phyloP scores from a whole-genome alignment of 2,113 vertebrate genomes.

The Bostrychus sinensis region DNA sequence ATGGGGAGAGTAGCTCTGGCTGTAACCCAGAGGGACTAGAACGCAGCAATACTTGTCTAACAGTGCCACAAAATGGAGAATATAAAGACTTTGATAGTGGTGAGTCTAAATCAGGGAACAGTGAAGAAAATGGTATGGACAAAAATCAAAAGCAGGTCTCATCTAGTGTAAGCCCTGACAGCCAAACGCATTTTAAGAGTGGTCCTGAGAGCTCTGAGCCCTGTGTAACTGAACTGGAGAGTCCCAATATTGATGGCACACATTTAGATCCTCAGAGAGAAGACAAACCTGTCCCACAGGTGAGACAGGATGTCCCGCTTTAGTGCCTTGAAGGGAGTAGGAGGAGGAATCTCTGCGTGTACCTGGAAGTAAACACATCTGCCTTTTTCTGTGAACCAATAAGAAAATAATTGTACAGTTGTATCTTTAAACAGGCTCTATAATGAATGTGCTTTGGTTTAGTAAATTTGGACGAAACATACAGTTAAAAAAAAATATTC shows the following conservation, averaged over 20 bases:
- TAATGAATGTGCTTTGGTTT: constrained; percentile 47
- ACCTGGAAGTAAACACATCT: constrained; percentile 25
- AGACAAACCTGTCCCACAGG: constrained; percentile 12
- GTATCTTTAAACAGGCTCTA: constrained; percentile 28
- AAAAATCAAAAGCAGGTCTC: constrained; percentile 1
- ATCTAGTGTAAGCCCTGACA: background rate
- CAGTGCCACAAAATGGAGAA: background rate
- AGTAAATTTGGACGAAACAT: constrained; percentile 30
- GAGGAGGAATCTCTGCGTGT: constrained; percentile 6
- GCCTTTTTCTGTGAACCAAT: constrained; percentile 50
- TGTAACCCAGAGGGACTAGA: background rate
- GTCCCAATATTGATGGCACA: constrained; percentile 1
- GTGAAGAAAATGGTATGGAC: constrained; percentile 7
- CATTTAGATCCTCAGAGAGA: constrained; percentile 17
- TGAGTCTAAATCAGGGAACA: constrained; percentile 1
- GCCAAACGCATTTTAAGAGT: constrained; percentile 17
- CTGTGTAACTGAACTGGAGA: background rate
- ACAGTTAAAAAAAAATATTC: too few relatives aligned
- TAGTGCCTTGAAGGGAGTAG: constrained; percentile 57
- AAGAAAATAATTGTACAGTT: background rate
- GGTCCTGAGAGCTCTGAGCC: constrained; percentile 28
- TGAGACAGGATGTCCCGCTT: constrained; percentile 19
- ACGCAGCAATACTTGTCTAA: background rate
- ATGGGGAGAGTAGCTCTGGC: constrained; percentile 2
- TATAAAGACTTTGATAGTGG: background rate